phyloP scores from a whole-genome alignment of 2,888 invertebrate genomes.

The Perizoma affinitatum region DNA sequence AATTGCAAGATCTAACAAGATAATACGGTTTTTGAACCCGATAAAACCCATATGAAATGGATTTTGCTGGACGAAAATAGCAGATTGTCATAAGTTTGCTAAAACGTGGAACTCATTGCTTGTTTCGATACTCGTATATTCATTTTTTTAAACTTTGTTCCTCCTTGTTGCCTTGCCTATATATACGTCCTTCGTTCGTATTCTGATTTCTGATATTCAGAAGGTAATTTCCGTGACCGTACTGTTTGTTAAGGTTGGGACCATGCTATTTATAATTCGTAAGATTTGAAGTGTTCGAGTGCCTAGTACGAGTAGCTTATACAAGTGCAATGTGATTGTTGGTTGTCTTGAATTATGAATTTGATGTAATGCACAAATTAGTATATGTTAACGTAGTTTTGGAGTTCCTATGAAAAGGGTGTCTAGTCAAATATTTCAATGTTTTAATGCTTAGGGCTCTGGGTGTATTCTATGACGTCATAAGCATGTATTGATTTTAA shows the following conservation, averaged over 20 bases:
- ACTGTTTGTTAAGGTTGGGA: constrained; percentile 40
- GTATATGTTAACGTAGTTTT: constrained; percentile 25
- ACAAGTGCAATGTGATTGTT: constrained; percentile 47
- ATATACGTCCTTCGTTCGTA: too few species aligned
- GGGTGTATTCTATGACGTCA: not conserved
- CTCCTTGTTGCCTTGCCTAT: too few species aligned
- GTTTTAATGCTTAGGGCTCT: constrained; percentile 22
- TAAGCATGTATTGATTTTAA: too few species aligned
- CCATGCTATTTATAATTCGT: constrained; percentile 43
- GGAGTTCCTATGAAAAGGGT: constrained; percentile 25
- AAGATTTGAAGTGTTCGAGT: constrained; percentile 49
- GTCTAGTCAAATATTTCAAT: constrained; percentile 30
- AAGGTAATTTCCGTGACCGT: constrained; percentile 20
- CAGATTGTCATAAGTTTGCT: not conserved
- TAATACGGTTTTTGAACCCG: constrained; percentile 1
- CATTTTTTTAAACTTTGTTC: too few species aligned
- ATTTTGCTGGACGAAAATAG: constrained; percentile 3
- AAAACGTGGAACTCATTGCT: too few species aligned
- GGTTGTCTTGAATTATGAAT: constrained; percentile 42
- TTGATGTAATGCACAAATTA: constrained; percentile 35
- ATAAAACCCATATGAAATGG: not conserved
- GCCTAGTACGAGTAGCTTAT: constrained; percentile 42
- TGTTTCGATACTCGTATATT: too few species aligned
- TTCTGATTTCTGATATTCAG: not conserved
- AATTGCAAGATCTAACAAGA: not conserved